Evolutionary conservation across 2,113 vertebrate genomes (phyloP), one percentile per base, ranked within the genome.

Genomic region (Trogon surrucura): DNA sequence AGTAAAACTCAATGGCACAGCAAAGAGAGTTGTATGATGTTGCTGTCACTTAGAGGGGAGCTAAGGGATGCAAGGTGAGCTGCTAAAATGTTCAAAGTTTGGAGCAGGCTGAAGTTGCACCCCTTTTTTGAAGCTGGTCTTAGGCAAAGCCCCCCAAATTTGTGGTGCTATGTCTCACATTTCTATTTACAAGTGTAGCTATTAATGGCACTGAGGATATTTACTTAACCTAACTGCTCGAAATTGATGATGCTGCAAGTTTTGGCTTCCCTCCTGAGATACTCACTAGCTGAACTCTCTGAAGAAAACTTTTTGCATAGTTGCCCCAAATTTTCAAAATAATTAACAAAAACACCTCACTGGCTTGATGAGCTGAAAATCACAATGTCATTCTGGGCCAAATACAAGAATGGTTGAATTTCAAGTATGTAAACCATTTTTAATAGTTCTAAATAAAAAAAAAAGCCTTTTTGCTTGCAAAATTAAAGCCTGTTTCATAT

Each of bases 221-320:
- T 77, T 34, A 51, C 21, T 51, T 70, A 87, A 30, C 65, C 67
- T 80, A 62, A 54, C 64, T 66, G 36, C 75, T 72, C 36, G 27
- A 58, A 85, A 88, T 44, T 79, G 86, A 84, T 92, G 91, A 79
- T 93, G 54, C 26, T 93, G 93, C 90, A 94, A 95, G 45, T 81
- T 84, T 57, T 88, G n/a, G 65, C 50, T 96, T 95, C 72, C 80
- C 51, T 78, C 60, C 72, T 41, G 34, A 85, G 29, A 85, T 83
- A 77, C 32, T 54, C 60, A 54, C 36, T 84, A 64, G 48, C 9
- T n/a, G 54, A 74, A 34, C 44, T 88, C 22, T 44, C 21, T 50
- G 64, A 73, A 93, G 18, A 47, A 90, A 89, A 47, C 30, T 85
- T 85, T 54, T 60, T 56, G n/a, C 9, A 45, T 13, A 62, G 54